These are phyloP conservation scores for Lucifuga dentata DNA, from an alignment of 2,113 vertebrate genomes.

Conservation along the genomic window DNA sequence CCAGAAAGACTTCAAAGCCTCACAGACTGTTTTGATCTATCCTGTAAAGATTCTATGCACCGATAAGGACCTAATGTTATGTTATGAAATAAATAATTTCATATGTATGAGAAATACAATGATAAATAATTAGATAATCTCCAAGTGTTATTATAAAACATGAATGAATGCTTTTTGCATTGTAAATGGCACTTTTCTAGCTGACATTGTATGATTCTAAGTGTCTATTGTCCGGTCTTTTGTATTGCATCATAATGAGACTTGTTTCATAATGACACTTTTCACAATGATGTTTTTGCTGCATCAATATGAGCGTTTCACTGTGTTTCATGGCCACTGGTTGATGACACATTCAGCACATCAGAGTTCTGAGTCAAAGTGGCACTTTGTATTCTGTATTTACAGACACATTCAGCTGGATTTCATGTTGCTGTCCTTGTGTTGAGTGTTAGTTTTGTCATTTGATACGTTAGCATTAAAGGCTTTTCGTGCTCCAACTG, in stretches of 20 bases:
- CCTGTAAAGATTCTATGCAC: background rate
- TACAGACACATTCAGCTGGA: background rate
- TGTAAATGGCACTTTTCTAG: background rate
- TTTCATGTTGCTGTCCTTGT: background rate
- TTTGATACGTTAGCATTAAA: too few relatives aligned
- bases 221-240: background rate
- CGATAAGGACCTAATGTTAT: background rate
- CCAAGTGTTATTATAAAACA: too few relatives aligned
- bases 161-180: too few relatives aligned
- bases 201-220: background rate
- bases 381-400: background rate
- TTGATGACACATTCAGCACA: background rate
- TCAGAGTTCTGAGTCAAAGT: conserved; percentile 2
- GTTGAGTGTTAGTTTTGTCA: background rate
- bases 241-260: background rate
- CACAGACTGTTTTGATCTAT: background rate
- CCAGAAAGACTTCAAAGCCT: background rate
- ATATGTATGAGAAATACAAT: too few relatives aligned
- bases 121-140: too few relatives aligned
- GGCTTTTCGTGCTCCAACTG: too few relatives aligned
- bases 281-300: background rate
- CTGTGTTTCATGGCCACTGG: background rate
- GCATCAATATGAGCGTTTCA: background rate
- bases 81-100: background rate
- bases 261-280: conserved; percentile 31